Percentiles rank a stretch among this genome's conserved stretches.
Conservation (phyloP, 2,113 vertebrate genomes). For the Oceanites oceanicus region DNA sequence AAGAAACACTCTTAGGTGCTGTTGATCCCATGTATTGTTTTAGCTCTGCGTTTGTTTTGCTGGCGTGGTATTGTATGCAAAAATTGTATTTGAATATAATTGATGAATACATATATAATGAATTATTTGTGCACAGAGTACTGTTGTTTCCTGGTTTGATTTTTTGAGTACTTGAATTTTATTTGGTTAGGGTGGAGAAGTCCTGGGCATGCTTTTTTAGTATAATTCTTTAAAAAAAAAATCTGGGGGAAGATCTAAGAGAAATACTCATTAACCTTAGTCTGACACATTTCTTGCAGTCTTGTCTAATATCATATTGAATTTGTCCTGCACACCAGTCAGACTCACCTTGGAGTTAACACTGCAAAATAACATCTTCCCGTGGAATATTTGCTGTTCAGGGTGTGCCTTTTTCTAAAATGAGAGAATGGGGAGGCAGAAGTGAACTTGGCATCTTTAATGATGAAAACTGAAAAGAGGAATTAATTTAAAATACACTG, state of each 20-base stretch:
- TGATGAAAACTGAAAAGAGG: constrained; percentile 29
- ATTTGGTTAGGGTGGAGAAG: not conserved
- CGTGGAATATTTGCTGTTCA: not conserved
- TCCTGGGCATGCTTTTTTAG: not conserved
- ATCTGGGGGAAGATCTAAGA: not conserved
- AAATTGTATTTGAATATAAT: not conserved
- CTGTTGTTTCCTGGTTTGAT: not conserved
- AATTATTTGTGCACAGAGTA: not conserved
- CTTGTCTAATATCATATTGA: not conserved
- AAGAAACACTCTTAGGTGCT: not conserved
- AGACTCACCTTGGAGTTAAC: not conserved
- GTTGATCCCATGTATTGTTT: not conserved
- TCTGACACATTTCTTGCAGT: not conserved
- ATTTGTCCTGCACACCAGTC: not conserved
- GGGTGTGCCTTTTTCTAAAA: not conserved
- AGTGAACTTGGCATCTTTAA: not conserved
- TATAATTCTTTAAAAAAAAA: not conserved
- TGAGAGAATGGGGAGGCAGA: not conserved
- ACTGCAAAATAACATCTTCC: not conserved
- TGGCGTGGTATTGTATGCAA: not conserved
- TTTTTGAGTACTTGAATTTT: not conserved
- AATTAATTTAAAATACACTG: constrained; percentile 22
- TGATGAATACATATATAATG: not conserved
- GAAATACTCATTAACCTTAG: not conserved
- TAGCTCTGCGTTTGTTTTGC: not conserved